Base-by-base conservation (phyloP, 2,797 vertebrate species). In the Acestrorhynchus altus region DNA sequence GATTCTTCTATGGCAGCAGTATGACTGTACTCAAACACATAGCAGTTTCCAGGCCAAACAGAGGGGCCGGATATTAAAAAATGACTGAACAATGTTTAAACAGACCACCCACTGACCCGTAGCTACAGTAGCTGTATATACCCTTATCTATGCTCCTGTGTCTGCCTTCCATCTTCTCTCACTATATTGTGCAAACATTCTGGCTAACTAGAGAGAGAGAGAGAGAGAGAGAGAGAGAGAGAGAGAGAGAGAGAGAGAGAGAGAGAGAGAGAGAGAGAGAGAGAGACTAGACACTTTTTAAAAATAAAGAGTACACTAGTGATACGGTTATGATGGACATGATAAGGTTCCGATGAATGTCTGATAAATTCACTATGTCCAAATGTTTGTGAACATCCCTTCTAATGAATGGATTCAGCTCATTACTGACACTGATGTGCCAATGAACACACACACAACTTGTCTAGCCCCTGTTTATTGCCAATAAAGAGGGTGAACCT, bases 181-280 rank as follows among this genome's bases (percentile, higher is more conserved):
- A 22, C 39, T 42, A 64, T 39, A 18, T 10, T 64, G 60, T 64
- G 60, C 20, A 64, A 64, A 64, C 60, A 64, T 35, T 35, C 60
- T 64, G 60, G 35, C 60, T 11, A 40, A 42, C 11, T 39, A 7
- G 31, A 2, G 31, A 2, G 31, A 2, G 31, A 2, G 31, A 2
- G 31, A 2, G 31, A 2, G 31, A 2, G 31, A 2, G 31, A 2
- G 31, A 35, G 31, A 2, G 31, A 2, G 31, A 35, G 31, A 35
- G 31, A 35, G 31, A 35, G 31, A 35, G 31, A 35, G 31, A 35
- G 31, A 35, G 31, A 35, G 31, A 35, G 31, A 35, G 39, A 54
- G 49, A 40, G 20, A 46, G n/a, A 26, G 52, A 8, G 13, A 78
- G 5, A 68, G 24, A 77, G 46, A 60, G n/a, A 31, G 2, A 72